These are phyloP conservation scores for Oncorhynchus gorbuscha DNA, from an alignment of 2,113 vertebrate species.

Conservation along the genomic window DNA sequence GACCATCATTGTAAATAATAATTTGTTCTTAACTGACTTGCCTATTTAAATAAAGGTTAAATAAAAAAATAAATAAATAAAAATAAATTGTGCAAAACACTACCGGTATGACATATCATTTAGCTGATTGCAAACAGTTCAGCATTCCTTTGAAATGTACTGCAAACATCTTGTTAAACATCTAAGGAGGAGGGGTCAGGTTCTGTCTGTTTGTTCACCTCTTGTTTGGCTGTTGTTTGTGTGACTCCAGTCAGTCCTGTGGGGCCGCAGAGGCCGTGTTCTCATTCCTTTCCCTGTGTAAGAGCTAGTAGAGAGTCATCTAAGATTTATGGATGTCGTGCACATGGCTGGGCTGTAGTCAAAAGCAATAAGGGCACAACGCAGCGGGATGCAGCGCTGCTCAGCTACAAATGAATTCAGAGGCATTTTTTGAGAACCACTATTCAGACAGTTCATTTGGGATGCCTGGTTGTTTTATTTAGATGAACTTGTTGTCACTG, in stretches of 20 bases:
- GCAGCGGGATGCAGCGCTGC: slow-evolving; percentile 48
- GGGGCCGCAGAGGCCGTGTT: background rate
- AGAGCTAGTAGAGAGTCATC: slow-evolving; percentile 21
- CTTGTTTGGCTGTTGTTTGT: slow-evolving; percentile 4
- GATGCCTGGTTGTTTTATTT: slow-evolving; percentile 53
- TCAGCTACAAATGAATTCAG: slow-evolving; percentile 56
- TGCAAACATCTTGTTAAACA: background rate
- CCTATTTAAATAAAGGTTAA: too few relatives aligned
- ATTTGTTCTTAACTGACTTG: too few relatives aligned
- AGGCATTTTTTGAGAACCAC: slow-evolving; percentile 38
- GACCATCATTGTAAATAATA: too few relatives aligned
- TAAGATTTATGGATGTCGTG: slow-evolving; percentile 49
- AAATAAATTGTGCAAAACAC: background rate
- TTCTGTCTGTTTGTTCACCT: slow-evolving; percentile 8
- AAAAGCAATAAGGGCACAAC: slow-evolving; percentile 36
- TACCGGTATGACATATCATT: background rate
- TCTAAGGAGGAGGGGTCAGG: background rate
- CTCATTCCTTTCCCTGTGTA: too few relatives aligned
- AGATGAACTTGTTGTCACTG: slow-evolving; percentile 49
- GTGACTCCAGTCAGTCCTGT: slow-evolving; percentile 9
- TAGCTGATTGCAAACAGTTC: background rate
- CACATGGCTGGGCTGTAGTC: slow-evolving; percentile 37
- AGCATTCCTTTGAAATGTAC: background rate
- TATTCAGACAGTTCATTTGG: slow-evolving; percentile 53
- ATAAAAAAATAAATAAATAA: too few relatives aligned